Percentiles rank a stretch among this genome's conserved stretches.
Evolutionary conservation across 2,888 invertebrate genomes (phyloP).

Genomic region (Ichneumon xanthorius): DNA sequence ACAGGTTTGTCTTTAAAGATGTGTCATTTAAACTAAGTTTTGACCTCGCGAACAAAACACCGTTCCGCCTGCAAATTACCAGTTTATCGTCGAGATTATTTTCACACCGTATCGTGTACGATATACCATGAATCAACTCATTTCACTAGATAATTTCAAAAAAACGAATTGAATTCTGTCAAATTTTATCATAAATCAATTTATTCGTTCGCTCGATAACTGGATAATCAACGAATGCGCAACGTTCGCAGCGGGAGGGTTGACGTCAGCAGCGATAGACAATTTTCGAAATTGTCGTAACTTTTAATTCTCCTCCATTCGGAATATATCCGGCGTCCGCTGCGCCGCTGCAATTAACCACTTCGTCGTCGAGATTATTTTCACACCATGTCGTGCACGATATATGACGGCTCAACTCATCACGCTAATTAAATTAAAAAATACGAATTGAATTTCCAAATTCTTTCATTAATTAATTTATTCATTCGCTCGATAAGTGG

Average conservation of each 20-base stretch:
- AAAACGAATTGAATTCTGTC: no score
- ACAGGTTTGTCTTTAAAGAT: no score
- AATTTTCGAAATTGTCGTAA: slow-evolving; percentile 51
- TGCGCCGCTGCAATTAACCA: slow-evolving; percentile 11
- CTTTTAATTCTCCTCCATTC: slow-evolving; percentile 39
- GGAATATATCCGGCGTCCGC: not conserved
- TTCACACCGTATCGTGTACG: not conserved
- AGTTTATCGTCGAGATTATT: slow-evolving; percentile 7
- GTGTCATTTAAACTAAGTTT: slow-evolving; percentile 24
- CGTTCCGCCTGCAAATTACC: slow-evolving; percentile 14
- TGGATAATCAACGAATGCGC: not conserved
- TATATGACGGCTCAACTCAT: no score
- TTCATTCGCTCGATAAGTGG: not conserved
- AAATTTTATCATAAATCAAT: no score
- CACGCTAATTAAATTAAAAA: no score
- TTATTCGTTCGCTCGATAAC: no score
- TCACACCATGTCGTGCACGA: not conserved
- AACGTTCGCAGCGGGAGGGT: not conserved
- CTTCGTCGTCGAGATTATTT: slow-evolving; percentile 14
- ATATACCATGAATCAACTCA: no score
- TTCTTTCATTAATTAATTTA: no score
- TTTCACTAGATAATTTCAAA: no score
- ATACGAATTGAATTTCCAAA: no score
- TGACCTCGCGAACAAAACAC: not conserved
- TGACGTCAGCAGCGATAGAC: slow-evolving; percentile 12